These are phyloP conservation scores for Elgaria multicarinata DNA, from an alignment of 2,113 vertebrate genomes.

Conservation along the genomic window DNA sequence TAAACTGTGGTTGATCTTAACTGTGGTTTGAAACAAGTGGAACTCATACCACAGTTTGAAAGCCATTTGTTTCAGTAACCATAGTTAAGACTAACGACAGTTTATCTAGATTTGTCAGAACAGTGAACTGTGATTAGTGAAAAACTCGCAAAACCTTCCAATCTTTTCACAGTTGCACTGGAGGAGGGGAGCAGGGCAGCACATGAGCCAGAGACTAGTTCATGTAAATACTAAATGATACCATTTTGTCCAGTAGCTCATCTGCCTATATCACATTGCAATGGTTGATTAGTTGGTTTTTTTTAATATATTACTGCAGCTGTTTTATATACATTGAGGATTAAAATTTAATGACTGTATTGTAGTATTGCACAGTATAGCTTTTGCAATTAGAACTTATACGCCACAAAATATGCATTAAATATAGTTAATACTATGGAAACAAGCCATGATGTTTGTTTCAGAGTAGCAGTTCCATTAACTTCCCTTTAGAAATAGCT, in stretches of 20 bases:
- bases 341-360: not conserved
- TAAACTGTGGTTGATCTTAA: not conserved
- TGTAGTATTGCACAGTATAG: not conserved
- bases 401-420: not conserved
- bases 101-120: not conserved
- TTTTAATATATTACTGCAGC: not conserved
- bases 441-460: not conserved
- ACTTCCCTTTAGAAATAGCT: not conserved
- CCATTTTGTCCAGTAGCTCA: too few species aligned
- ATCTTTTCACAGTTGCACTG: too few species aligned
- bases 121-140: not conserved
- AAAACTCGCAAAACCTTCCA: not conserved
- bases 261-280: not conserved
- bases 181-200: not conserved
- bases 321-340: not conserved
- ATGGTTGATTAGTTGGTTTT: not conserved
- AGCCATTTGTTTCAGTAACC: not conserved
- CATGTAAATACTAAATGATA: not conserved
- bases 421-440: not conserved
- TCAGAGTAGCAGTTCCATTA: not conserved
- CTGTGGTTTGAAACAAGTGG: not conserved
- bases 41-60: not conserved
- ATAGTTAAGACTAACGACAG: not conserved
- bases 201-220: not conserved
- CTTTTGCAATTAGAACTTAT: not conserved